Conservation (phyloP, 1,140 invertebrate genomes). For the Asobara japonica region DNA sequence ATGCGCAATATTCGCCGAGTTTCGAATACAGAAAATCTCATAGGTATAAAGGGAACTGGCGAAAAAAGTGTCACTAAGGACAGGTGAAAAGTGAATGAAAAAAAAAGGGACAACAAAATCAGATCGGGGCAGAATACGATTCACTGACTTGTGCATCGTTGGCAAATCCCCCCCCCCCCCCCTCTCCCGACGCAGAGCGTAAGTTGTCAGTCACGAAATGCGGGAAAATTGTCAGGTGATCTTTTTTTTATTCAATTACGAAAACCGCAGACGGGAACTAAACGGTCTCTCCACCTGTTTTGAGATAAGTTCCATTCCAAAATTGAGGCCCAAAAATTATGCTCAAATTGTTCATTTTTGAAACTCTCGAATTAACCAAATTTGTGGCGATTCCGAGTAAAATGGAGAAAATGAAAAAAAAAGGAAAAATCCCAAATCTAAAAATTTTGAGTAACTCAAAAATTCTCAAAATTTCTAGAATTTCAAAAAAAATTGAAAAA, state of each 20-base stretch:
- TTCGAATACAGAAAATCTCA: background rate
- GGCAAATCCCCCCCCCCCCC: background rate
- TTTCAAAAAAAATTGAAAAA: no score
- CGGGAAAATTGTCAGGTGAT: background rate
- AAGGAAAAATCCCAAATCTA: no score
- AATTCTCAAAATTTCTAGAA: no score
- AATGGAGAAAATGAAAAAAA: no score
- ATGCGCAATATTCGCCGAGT: background rate
- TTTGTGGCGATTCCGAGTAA: no score
- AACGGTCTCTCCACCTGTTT: background rate
- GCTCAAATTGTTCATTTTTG: background rate
- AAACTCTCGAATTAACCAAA: background rate
- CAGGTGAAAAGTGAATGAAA: background rate
- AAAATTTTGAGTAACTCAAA: no score
- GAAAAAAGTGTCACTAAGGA: background rate
- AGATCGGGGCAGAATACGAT: background rate
- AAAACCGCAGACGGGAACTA: background rate
- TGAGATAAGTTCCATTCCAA: no score
- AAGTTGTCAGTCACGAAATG: background rate
- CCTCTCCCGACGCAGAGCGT: background rate
- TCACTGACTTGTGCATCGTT: background rate
- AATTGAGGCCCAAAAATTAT: background rate
- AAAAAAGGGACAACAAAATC: background rate
- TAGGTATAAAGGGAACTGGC: background rate
- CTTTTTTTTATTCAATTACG: background rate